Evolutionary conservation across 2,888 invertebrate species (phyloP).

Genomic region (Drosophila lacicola): DNA sequence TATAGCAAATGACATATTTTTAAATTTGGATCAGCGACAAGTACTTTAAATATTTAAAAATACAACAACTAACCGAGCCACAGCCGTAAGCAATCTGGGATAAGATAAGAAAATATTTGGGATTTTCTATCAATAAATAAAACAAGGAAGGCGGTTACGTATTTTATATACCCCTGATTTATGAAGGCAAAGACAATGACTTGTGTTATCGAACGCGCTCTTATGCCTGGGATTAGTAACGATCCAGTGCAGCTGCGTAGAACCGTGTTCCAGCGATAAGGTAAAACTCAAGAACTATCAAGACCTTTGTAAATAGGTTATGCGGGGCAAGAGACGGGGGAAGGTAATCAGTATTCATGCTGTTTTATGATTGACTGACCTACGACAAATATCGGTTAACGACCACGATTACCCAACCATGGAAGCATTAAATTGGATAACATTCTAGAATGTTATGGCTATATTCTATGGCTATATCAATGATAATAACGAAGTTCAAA

Average conservation of each 20-base stretch:
- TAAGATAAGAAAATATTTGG: conserved; percentile 54
- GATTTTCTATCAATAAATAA: conserved; percentile 60
- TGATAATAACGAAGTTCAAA: background rate
- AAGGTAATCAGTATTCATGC: conserved; percentile 1
- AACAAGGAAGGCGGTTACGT: conserved; percentile 8
- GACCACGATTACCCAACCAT: conserved; percentile 7
- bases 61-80: background rate
- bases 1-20: background rate
- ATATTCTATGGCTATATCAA: too few relatives aligned
- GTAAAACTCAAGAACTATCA: background rate
- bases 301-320: too few relatives aligned
- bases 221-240: conserved; percentile 24
- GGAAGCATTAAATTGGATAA: background rate
- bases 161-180: conserved; percentile 31
- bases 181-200: conserved; percentile 36
- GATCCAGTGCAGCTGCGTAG: conserved; percentile 15
- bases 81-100: conserved; percentile 25
- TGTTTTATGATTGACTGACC: conserved; percentile 23
- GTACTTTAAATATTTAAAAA: conserved; percentile 29
- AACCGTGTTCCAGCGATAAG: conserved; percentile 12
- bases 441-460: too few relatives aligned
- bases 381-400: conserved; percentile 12
- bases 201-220: conserved; percentile 31
- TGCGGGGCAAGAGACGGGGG: too few relatives aligned
- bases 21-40: background rate